Conservation (phyloP, 1,140 invertebrate species). For the Drosophila melanogaster region DNA sequence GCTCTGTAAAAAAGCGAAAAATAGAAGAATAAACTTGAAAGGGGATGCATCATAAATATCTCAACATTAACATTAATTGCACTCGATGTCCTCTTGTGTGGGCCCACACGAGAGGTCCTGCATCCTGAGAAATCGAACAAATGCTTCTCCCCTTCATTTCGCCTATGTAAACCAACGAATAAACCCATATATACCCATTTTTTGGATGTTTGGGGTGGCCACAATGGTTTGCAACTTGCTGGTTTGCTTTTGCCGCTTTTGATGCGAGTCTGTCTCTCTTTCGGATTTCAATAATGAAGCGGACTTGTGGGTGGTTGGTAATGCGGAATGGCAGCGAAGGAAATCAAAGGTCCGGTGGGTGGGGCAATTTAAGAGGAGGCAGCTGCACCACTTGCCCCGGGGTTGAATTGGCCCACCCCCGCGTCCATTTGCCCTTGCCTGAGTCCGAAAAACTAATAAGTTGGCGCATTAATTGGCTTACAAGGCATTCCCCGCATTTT, state of each 20-base stretch:
- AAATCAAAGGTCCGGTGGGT: constrained; percentile 25
- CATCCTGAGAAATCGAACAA: constrained; percentile 78
- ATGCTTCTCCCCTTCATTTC: constrained; percentile 48
- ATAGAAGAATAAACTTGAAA: constrained; percentile 27
- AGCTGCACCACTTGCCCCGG: constrained; percentile 43
- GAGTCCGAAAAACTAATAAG: constrained; percentile 73
- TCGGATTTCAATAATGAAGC: constrained; percentile 77
- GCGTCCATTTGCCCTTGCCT: neutral
- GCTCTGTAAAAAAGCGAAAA: constrained; percentile 30
- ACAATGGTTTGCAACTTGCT: constrained; percentile 69
- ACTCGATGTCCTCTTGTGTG: constrained; percentile 84
- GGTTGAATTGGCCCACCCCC: constrained; percentile 31
- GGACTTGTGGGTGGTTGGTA: constrained; percentile 35
- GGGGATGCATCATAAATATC: constrained; percentile 83
- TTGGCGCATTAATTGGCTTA: constrained; percentile 80
- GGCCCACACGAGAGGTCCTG: constrained; percentile 70
- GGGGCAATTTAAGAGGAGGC: constrained; percentile 38
- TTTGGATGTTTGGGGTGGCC: constrained; percentile 65
- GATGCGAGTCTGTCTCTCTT: constrained; percentile 46
- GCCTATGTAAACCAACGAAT: neutral
- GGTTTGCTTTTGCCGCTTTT: constrained; percentile 51
- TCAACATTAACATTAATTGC: constrained; percentile 84
- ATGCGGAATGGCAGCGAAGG: constrained; percentile 56
- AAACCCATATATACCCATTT: neutral
- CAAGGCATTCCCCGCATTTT: constrained; percentile 67